phyloP scores from a whole-genome alignment of 2,113 vertebrate genomes.

The Raja brachyura region DNA sequence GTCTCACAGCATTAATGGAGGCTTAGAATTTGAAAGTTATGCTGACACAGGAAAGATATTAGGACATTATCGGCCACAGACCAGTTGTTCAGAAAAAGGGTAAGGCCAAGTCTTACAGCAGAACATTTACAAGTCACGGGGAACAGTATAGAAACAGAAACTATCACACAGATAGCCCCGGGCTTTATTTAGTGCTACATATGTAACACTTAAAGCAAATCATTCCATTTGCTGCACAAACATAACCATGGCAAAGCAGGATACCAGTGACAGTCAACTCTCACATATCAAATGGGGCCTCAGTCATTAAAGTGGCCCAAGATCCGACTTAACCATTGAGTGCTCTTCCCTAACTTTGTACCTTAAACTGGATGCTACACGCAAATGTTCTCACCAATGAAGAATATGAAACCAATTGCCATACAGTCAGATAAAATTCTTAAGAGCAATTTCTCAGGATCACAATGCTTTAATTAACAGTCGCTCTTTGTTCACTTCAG shows the following conservation, averaged over 20 bases:
- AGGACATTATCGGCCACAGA: neutral
- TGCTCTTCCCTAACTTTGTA: neutral
- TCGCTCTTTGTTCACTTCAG: too few relatives aligned
- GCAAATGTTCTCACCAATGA: neutral
- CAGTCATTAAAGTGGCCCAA: neutral
- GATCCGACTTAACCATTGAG: neutral
- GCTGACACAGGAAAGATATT: neutral
- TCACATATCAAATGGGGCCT: neutral
- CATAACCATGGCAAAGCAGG: neutral
- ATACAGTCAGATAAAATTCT: neutral
- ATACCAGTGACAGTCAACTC: neutral
- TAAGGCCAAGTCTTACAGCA: neutral
- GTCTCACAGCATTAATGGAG: neutral
- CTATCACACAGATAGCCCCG: neutral
- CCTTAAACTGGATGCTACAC: neutral
- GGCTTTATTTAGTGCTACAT: neutral
- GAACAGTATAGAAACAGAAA: neutral
- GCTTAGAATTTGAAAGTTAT: neutral
- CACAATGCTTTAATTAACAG: neutral
- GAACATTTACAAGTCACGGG: neutral
- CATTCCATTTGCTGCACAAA: neutral
- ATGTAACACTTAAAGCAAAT: neutral
- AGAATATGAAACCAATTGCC: neutral
- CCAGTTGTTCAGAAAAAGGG: neutral
- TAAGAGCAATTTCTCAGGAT: neutral